A percentile compares a stretch with the other conserved stretches of the same genome.
Evolutionary conservation across 2,797 vertebrate genomes (phyloP).

Genomic region (Pantherophis vulpinus): DNA sequence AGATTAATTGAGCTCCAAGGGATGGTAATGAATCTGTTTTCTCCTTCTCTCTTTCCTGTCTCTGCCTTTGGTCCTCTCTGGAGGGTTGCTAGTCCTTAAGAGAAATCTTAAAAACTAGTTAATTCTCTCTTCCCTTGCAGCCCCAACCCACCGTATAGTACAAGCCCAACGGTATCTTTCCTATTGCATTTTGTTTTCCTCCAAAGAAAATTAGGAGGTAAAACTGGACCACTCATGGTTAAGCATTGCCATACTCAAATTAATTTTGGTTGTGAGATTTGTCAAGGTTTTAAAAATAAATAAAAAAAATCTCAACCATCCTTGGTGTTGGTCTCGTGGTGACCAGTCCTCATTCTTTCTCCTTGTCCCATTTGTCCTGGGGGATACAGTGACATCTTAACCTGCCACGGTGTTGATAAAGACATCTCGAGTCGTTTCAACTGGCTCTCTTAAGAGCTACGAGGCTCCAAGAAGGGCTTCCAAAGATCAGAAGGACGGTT

Average conservation of each 20-base stretch:
- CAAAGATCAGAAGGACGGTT: no score
- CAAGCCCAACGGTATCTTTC: not conserved
- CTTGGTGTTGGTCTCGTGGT: not conserved
- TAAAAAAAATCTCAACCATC: not conserved
- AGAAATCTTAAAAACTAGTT: conserved; percentile 24
- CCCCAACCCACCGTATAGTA: not conserved
- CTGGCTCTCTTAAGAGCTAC: no score
- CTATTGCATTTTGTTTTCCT: not conserved
- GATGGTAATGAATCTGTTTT: not conserved
- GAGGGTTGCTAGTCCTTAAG: not conserved
- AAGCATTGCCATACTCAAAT: not conserved
- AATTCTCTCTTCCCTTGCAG: not conserved
- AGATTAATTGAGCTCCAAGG: conserved; percentile 19
- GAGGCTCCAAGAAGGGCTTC: no score
- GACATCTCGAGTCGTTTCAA: no score
- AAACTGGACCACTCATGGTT: not conserved
- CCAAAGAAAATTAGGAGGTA: not conserved
- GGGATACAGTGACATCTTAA: not conserved
- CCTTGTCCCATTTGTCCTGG: not conserved
- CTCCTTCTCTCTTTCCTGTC: not conserved
- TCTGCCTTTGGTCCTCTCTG: not conserved
- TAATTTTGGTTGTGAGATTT: not conserved
- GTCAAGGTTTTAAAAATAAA: not conserved
- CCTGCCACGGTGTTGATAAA: no score
- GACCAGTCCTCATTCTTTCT: not conserved